These are phyloP conservation scores for Rhinoptilus africanus DNA, from an alignment of 2,113 vertebrate genomes.

Conservation along the genomic window DNA sequence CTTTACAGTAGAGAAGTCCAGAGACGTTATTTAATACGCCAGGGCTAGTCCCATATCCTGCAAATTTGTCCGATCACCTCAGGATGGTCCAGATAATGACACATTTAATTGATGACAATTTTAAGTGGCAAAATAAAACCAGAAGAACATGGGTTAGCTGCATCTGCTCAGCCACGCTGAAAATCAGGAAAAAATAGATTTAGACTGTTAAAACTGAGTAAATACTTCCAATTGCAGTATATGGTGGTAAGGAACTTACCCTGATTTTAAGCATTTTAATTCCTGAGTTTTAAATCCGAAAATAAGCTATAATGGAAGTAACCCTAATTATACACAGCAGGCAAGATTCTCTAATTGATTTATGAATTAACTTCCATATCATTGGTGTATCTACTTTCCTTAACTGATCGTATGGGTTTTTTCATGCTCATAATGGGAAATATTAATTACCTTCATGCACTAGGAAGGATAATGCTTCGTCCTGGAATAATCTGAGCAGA, in stretches of 20 bases:
- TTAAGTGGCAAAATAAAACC: neutral
- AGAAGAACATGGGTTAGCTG: neutral
- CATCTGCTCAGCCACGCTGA: neutral
- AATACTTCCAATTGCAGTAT: neutral
- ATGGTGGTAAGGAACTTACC: neutral
- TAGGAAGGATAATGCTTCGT: conserved; percentile 56
- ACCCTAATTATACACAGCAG: conserved; percentile 60
- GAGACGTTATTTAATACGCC: neutral
- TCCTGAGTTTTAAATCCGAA: conserved; percentile 26
- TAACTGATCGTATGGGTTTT: conserved; percentile 41
- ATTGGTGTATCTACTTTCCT: conserved; percentile 28
- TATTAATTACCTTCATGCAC: conserved; percentile 61
- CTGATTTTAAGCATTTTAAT: conserved; percentile 42
- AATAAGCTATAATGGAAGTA: conserved; percentile 54
- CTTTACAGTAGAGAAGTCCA: neutral
- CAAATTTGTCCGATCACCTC: neutral
- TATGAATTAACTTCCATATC: conserved; percentile 42
- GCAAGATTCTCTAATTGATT: conserved; percentile 52
- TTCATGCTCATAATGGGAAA: conserved; percentile 48
- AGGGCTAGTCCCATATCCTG: neutral
- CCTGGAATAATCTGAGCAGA: conserved; percentile 65
- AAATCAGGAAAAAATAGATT: neutral
- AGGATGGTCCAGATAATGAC: neutral
- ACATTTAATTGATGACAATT: neutral
- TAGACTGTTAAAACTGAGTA: neutral